Evolutionary conservation across 2,888 invertebrate genomes (phyloP).

Genomic region (Parthenolecanium corni): DNA sequence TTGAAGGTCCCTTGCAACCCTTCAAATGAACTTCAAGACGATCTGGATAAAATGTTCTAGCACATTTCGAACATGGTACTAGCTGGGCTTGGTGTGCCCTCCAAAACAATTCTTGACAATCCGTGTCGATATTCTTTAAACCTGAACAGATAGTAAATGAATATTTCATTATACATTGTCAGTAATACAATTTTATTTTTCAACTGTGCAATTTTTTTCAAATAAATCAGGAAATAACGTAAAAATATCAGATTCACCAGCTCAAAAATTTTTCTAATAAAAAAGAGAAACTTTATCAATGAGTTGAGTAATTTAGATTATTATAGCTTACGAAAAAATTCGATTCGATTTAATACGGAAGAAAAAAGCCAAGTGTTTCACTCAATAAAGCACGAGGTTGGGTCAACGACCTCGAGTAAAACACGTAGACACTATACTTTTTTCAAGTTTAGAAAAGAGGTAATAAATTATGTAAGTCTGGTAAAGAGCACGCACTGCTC

Average conservation of each 20-base stretch:
- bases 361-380: not conserved
- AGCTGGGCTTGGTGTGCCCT: constrained; percentile 46
- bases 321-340: constrained; percentile 36
- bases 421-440: not conserved
- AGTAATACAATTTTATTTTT: too few relatives aligned
- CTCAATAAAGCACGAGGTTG: not conserved
- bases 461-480: too few relatives aligned
- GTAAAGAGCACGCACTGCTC: too few relatives aligned
- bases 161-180: too few relatives aligned
- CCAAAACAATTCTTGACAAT: constrained; percentile 42
- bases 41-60: constrained; percentile 52
- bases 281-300: too few relatives aligned
- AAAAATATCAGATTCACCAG: too few relatives aligned
- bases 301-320: too few relatives aligned
- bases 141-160: too few relatives aligned
- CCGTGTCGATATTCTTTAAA: constrained; percentile 31
- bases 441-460: not conserved
- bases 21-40: constrained; percentile 50
- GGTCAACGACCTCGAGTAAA: not conserved
- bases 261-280: too few relatives aligned
- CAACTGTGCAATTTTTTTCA: too few relatives aligned
- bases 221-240: too few relatives aligned
- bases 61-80: constrained; percentile 48
- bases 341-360: not conserved
- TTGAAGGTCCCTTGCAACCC: constrained; percentile 43